These are phyloP conservation scores for Papilio machaon DNA, from an alignment of 1,140 invertebrate genomes.

Conservation along the genomic window DNA sequence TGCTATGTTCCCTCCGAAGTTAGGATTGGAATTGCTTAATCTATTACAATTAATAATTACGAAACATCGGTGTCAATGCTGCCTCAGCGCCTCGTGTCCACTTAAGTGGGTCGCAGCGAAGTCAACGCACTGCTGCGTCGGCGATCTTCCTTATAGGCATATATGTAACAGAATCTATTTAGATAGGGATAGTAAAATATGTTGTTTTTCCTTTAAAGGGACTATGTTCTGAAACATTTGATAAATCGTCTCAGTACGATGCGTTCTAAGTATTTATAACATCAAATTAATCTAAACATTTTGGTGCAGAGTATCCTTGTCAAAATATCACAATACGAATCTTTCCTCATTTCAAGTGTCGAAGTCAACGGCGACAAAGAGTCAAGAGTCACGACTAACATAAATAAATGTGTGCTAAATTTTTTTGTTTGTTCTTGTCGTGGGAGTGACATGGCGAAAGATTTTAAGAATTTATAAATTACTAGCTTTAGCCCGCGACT, in stretches of 20 bases:
- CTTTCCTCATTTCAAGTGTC: conserved; percentile 9
- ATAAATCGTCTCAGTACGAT: background rate
- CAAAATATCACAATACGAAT: background rate
- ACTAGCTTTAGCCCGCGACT: background rate
- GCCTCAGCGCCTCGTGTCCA: too few species aligned
- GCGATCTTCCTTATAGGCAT: too few species aligned
- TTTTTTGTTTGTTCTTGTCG: conserved; percentile 2
- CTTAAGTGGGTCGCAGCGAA: too few species aligned
- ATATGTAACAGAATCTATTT: too few species aligned
- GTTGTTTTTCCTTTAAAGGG: background rate
- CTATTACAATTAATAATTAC: too few species aligned
- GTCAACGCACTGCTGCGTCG: too few species aligned
- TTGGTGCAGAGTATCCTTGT: background rate
- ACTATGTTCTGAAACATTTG: background rate
- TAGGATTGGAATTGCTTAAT: too few species aligned
- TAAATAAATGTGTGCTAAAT: conserved; percentile 5
- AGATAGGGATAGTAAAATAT: background rate
- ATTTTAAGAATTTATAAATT: conserved; percentile 1
- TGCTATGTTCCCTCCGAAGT: too few species aligned
- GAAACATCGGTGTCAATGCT: too few species aligned
- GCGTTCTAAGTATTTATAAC: background rate
- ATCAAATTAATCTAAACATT: background rate
- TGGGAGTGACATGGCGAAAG: background rate
- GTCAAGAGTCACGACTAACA: conserved; percentile 15
- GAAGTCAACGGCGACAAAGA: background rate